These are phyloP conservation scores for Campoplex nolae DNA, from an alignment of 2,888 invertebrate species.

Conservation along the genomic window DNA sequence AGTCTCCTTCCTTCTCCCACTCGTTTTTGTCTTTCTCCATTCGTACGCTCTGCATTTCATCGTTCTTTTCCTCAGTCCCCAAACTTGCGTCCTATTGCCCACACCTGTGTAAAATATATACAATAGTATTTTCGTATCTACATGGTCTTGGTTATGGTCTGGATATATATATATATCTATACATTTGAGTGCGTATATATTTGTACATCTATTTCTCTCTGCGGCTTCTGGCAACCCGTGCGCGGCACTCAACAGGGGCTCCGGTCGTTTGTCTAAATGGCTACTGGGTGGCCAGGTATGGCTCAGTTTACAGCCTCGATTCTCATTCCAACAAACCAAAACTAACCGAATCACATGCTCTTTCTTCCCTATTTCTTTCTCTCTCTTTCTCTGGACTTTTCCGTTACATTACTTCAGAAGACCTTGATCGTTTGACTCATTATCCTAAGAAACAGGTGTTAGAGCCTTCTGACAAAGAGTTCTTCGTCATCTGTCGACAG, in stretches of 20 bases:
- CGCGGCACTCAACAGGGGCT: slow-evolving; percentile 80
- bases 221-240: slow-evolving; percentile 76
- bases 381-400: slow-evolving; percentile 48
- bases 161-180: background rate
- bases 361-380: slow-evolving; percentile 51
- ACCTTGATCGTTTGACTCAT: slow-evolving; percentile 47
- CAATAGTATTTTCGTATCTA: slow-evolving; percentile 49
- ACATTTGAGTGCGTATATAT: slow-evolving; percentile 14
- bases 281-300: slow-evolving; percentile 81
- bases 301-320: slow-evolving; percentile 63
- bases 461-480: slow-evolving; percentile 1
- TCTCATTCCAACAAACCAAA: slow-evolving; percentile 78
- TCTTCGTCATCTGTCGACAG: slow-evolving; percentile 36
- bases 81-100: slow-evolving; percentile 51
- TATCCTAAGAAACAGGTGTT: slow-evolving; percentile 69
- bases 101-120: slow-evolving; percentile 50
- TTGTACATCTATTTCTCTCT: slow-evolving; percentile 67
- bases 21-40: slow-evolving; percentile 44
- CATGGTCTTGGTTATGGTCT: slow-evolving; percentile 25
- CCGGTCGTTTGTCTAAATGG: slow-evolving; percentile 83
- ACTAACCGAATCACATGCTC: slow-evolving; percentile 78
- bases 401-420: slow-evolving; percentile 14
- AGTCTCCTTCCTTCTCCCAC: slow-evolving; percentile 66
- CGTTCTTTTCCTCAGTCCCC: slow-evolving; percentile 37
- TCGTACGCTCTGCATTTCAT: slow-evolving; percentile 34